phyloP scores from a whole-genome alignment of 1,140 invertebrate species.

The Drosophila nebulosa region DNA sequence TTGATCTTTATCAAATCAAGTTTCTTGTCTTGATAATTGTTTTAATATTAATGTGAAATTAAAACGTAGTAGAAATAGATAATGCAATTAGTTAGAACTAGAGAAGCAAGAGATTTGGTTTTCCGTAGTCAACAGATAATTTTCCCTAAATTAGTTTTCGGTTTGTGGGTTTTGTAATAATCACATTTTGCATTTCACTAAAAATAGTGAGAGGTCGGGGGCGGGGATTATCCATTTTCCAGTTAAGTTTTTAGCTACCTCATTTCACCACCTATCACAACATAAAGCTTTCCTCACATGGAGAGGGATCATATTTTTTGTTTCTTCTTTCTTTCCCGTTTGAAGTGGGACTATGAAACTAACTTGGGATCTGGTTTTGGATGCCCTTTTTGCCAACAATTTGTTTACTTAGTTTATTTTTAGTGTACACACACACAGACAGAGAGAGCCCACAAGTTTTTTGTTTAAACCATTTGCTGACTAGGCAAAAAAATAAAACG shows the following conservation, averaged over 20 bases:
- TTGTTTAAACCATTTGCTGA: slow-evolving; percentile 45
- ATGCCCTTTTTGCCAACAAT: slow-evolving; percentile 41
- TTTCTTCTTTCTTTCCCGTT: neutral
- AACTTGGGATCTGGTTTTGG: slow-evolving; percentile 23
- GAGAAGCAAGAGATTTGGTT: neutral
- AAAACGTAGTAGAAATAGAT: too few relatives aligned
- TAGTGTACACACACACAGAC: slow-evolving; percentile 30
- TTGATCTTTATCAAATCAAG: too few relatives aligned
- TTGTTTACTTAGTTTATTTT: slow-evolving; percentile 54
- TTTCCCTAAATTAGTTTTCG: neutral
- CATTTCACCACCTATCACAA: slow-evolving; percentile 49
- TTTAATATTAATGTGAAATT: too few relatives aligned
- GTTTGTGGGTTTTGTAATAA: neutral
- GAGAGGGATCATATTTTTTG: neutral
- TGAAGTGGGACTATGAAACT: slow-evolving; percentile 30
- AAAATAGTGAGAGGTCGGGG: neutral
- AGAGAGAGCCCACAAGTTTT: slow-evolving; percentile 19
- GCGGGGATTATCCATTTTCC: neutral
- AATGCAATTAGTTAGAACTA: neutral
- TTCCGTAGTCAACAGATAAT: neutral
- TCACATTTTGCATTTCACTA: neutral
- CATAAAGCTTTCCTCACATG: slow-evolving; percentile 28
- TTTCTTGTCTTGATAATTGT: too few relatives aligned
- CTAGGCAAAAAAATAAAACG: slow-evolving; percentile 37
- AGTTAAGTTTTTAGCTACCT: slow-evolving; percentile 21